Evolutionary conservation across 2,888 invertebrate species (phyloP), one percentile per base, ranked within the genome.

Genomic region (Bombylius major): DNA sequence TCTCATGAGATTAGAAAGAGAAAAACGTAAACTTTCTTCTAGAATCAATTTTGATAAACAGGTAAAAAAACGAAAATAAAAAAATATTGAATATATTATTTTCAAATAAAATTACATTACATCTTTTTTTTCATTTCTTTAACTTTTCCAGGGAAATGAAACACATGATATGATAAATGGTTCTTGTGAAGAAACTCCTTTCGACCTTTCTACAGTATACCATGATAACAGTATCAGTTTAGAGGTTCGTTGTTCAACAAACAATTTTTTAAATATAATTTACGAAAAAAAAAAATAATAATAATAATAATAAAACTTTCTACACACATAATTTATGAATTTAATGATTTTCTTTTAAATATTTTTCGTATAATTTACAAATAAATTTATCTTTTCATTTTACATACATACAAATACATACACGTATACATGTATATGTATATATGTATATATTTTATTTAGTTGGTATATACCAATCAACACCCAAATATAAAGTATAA

Each of bases 1-100:
- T 62, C 67, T 75, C 62, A 69, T 76, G 66, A 68, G 75, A 65
- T 64, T 74, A 62, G 75, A 73, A 65, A 69, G 72, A 58, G 75
- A 74, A 56, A 70, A 71, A 44, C 66, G 53, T 47, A 57, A 62
- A 56, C 54, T 57, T 32, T 49, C 56, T 23, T 52, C 47, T 14
- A 53, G 60, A 53, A 62, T 60, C 48, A 56, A 42, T 50, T 39
- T 58, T n/a, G 62, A 62, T 56, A 62, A 58, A 11, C 68, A 70
- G 68, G 69, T 68, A 61, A 63, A 42, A 4, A 11, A 36, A 33
- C 3, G 23, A 23, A 23, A 14, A 14, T 14, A 46, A 14, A 14
- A 14, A 46, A 7, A 13, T n/a, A 46, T 23, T 4, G 5, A 31
- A 47, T 14, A 12, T 46, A 6, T 46, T 46, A 14, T 47, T 14